These are phyloP conservation scores for Salvator merianae DNA, from an alignment of 2,113 vertebrate species.

Conservation along the genomic window DNA sequence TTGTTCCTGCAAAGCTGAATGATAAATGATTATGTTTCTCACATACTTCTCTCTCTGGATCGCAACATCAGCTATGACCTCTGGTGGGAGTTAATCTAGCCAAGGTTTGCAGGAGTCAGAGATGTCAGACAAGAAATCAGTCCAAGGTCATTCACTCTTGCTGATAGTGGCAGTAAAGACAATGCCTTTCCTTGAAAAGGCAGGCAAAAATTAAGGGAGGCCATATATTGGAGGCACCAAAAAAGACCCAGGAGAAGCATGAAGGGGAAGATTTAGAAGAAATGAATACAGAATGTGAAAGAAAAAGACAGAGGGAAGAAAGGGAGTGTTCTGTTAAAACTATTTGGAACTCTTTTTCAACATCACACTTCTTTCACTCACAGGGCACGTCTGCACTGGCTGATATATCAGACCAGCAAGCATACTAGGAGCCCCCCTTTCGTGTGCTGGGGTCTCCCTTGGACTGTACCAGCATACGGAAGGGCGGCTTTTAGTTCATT, in stretches of 20 bases:
- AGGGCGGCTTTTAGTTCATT: no score
- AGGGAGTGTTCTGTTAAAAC: neutral
- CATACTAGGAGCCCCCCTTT: neutral
- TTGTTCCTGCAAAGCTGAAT: neutral
- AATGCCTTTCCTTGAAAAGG: neutral
- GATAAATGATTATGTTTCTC: conserved; percentile 25
- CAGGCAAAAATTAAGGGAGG: neutral
- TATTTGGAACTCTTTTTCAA: neutral
- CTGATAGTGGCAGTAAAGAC: neutral
- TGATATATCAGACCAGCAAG: neutral
- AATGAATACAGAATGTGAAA: neutral
- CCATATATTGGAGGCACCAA: neutral
- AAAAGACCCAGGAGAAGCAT: neutral
- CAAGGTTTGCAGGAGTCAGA: conserved; percentile 5
- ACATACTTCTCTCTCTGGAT: conserved; percentile 2
- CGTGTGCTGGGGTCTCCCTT: no score
- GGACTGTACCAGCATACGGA: no score
- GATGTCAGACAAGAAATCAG: conserved; percentile 18
- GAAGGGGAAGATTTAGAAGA: neutral
- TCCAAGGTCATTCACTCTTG: conserved; percentile 14
- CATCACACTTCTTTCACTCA: neutral
- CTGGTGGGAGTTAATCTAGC: conserved; percentile 17
- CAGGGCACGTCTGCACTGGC: no score
- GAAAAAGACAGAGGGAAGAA: neutral
- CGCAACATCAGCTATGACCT: neutral